phyloP scores from a whole-genome alignment of 37 sponge, comb jelly and placozoan species.

The Bolinopsis microptera region DNA sequence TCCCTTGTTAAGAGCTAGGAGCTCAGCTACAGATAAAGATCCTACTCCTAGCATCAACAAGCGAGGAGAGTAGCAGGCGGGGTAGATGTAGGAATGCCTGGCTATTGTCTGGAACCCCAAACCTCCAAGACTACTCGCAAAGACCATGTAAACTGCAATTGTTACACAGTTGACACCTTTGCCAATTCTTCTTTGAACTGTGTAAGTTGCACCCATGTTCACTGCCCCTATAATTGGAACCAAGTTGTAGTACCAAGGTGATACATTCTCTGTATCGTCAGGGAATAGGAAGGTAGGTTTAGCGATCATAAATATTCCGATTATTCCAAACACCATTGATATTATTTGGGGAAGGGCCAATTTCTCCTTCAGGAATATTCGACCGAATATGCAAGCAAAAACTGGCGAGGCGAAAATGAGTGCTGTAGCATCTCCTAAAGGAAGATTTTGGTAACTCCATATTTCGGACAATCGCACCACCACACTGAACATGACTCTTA shows the following conservation, averaged over 20 bases:
- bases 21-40: too few relatives aligned
- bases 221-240: not conserved
- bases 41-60: not conserved
- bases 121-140: not conserved
- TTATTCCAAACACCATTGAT: not conserved
- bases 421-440: slow-evolving; percentile 6
- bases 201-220: not conserved
- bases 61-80: not conserved
- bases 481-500: not conserved
- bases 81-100: not conserved
- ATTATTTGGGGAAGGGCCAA: not conserved
- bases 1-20: not conserved
- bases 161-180: not conserved
- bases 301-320: not conserved
- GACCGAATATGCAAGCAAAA: not conserved
- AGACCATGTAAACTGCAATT: not conserved
- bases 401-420: slow-evolving; percentile 17
- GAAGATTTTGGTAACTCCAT: slow-evolving; percentile 8
- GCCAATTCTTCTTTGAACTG: not conserved
- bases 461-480: not conserved
- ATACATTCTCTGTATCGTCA: not conserved
- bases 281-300: not conserved
- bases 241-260: not conserved
- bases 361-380: slow-evolving; percentile 4
- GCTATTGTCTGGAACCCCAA: not conserved